phyloP scores from a whole-genome alignment of 92 coral and sea anemone genomes.

The Chrysogorgia sp. region DNA sequence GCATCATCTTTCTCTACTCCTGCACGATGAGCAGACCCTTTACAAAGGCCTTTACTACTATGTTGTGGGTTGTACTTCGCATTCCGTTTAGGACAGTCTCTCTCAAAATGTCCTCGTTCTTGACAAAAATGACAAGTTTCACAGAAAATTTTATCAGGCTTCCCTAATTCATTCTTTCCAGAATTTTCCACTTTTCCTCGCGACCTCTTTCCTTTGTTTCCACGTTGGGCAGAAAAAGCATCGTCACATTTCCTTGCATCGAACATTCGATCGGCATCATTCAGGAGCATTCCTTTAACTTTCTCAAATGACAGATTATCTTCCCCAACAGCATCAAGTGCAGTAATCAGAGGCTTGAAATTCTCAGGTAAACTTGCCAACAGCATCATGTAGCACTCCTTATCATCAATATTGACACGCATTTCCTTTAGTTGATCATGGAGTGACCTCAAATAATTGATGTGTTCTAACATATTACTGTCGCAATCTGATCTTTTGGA shows the following conservation, averaged over 20 bases:
- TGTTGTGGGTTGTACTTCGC: not conserved
- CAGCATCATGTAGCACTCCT: too few species aligned
- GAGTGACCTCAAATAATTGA: too few species aligned
- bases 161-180: not conserved
- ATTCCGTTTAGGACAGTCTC: not conserved
- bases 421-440: too few species aligned
- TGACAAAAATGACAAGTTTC: not conserved
- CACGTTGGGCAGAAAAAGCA: not conserved
- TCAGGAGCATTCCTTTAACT: too few species aligned
- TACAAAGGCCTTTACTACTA: not conserved
- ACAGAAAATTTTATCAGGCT: not conserved
- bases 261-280: not conserved
- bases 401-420: too few species aligned
- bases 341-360: too few species aligned
- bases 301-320: too few species aligned
- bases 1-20: too few species aligned
- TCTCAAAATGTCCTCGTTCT: conserved; percentile 5
- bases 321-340: too few species aligned
- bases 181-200: not conserved
- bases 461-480: too few species aligned
- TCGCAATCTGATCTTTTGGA: too few species aligned
- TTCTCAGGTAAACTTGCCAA: too few species aligned
- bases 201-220: not conserved
- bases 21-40: conserved; percentile 8
- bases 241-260: conserved; percentile 14